These are phyloP conservation scores for Ochropleura plecta DNA, from an alignment of 2,888 invertebrate species.

Conservation along the genomic window DNA sequence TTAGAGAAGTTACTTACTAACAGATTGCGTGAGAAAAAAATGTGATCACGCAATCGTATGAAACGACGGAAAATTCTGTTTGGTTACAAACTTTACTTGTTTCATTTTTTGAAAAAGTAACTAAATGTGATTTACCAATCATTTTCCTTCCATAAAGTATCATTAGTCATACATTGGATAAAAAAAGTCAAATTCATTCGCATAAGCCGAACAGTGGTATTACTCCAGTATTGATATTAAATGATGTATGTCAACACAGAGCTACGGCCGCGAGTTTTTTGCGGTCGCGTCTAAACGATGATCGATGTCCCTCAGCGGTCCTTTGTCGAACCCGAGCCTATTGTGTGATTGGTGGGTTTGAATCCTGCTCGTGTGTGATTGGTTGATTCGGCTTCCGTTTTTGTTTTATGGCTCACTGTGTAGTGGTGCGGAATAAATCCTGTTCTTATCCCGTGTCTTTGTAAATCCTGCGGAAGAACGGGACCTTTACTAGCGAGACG, in stretches of 20 bases:
- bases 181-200: not conserved
- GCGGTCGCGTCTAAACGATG: slow-evolving; percentile 60
- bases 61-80: not conserved
- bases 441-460: slow-evolving; percentile 45
- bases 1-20: not conserved
- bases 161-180: not conserved
- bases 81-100: no score
- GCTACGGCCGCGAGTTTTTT: slow-evolving; percentile 36
- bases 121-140: not conserved
- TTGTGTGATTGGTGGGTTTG: slow-evolving; percentile 61
- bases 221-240: slow-evolving; percentile 54
- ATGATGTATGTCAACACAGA: slow-evolving; percentile 51
- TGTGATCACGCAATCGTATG: not conserved
- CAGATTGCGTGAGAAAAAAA: not conserved
- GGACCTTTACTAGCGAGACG: slow-evolving; percentile 21
- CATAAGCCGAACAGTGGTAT: not conserved
- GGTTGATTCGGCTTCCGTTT: slow-evolving; percentile 49
- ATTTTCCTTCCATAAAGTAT: not conserved
- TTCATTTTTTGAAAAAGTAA: not conserved
- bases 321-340: slow-evolving; percentile 59
- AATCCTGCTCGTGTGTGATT: slow-evolving; percentile 42
- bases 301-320: slow-evolving; percentile 61
- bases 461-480: slow-evolving; percentile 42
- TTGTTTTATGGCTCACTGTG: slow-evolving; percentile 60
- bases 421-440: slow-evolving; percentile 55